These are phyloP conservation scores for Bos javanicus DNA, from an alignment of 2,113 vertebrate genomes.

Conservation along the genomic window DNA sequence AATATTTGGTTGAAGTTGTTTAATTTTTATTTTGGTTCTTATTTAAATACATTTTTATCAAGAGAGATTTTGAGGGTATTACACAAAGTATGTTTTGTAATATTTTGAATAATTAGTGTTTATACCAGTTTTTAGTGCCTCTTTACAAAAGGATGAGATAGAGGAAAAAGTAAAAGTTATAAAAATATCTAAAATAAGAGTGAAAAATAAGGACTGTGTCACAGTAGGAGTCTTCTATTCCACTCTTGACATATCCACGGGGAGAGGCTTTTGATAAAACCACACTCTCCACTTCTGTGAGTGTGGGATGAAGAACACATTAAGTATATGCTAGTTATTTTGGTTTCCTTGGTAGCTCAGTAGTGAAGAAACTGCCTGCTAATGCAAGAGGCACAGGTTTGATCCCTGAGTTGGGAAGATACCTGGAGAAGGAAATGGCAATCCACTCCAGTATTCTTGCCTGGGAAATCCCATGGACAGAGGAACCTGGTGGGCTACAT, in stretches of 20 bases:
- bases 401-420: neutral
- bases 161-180: neutral
- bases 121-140: neutral
- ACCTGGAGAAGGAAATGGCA: neutral
- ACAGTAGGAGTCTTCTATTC: accelerated
- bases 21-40: conserved; percentile 1
- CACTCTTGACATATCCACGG: neutral
- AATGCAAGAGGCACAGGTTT: neutral
- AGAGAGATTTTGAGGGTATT: neutral
- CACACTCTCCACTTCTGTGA: neutral
- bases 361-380: neutral
- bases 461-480: neutral
- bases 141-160: neutral
- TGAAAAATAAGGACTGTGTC: neutral
- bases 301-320: neutral
- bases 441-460: neutral
- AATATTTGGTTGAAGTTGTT: neutral
- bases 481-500: neutral
- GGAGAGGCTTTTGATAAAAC: neutral
- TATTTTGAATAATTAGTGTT: neutral
- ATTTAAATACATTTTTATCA: neutral
- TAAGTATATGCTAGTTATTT: neutral
- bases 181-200: neutral
- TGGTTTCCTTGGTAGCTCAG: neutral
- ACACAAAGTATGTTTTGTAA: neutral